Conservation (phyloP, 2,113 vertebrate genomes). For the Lagopus muta region DNA sequence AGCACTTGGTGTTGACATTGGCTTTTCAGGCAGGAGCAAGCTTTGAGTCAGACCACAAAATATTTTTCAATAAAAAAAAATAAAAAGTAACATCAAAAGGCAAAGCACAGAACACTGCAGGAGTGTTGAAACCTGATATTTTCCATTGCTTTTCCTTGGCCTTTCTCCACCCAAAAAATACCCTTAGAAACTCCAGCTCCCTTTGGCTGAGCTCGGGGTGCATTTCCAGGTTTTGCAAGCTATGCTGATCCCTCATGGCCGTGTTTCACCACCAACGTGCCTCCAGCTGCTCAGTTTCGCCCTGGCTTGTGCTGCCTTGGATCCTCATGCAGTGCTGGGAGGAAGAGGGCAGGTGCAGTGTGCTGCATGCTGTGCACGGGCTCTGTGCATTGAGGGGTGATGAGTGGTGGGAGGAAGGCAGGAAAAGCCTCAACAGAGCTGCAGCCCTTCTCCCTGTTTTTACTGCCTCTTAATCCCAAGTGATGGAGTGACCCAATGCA, state of each 20-base stretch:
- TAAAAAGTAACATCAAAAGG: background rate
- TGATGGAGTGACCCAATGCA: fast-evolving
- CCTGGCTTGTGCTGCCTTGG: background rate
- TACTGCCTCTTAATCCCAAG: background rate
- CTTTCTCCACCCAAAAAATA: background rate
- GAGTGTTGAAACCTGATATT: background rate
- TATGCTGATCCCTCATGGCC: fast-evolving
- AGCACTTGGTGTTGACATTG: constrained; percentile 14
- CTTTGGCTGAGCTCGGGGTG: background rate
- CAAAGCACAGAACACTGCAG: background rate
- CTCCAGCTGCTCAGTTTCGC: background rate
- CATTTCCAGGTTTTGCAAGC: background rate
- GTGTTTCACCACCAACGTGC: background rate
- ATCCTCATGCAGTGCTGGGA: background rate
- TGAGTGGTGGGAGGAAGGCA: fast-evolving
- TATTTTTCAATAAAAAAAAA: background rate
- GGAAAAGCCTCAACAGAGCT: background rate
- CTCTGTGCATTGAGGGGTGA: background rate
- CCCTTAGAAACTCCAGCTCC: background rate
- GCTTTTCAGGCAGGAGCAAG: background rate
- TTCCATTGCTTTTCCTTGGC: background rate
- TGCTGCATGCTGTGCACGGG: fast-evolving
- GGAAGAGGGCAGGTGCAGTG: background rate
- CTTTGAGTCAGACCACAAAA: background rate
- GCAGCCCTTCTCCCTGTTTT: background rate